Conservation (phyloP, 2,113 vertebrate genomes). For the Planiliza haematocheilus region DNA sequence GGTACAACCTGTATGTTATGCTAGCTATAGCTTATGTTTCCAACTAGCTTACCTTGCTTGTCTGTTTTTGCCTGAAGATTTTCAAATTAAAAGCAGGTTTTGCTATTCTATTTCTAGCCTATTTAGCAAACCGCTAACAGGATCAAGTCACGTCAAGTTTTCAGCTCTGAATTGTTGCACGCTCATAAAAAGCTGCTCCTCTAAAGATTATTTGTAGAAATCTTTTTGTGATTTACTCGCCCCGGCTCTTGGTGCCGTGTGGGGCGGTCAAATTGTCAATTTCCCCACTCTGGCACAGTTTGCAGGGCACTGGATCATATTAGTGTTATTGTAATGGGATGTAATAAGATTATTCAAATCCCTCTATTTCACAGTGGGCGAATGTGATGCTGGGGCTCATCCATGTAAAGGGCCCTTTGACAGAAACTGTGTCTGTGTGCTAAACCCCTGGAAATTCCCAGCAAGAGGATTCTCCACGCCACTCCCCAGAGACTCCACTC, state of each 20-base stretch:
- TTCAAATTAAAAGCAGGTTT: too few relatives aligned
- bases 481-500: constrained; percentile 70
- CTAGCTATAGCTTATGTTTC: too few relatives aligned
- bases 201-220: constrained; percentile 12
- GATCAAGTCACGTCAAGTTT: too few relatives aligned
- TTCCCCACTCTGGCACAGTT: constrained; percentile 41
- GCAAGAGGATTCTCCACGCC: constrained; percentile 81
- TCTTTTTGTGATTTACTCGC: constrained; percentile 6
- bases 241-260: neutral
- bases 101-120: too few relatives aligned
- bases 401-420: constrained; percentile 77
- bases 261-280: constrained; percentile 55
- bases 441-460: constrained; percentile 78
- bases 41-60: too few relatives aligned
- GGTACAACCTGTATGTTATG: too few relatives aligned
- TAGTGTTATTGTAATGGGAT: constrained; percentile 77
- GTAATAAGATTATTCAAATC: constrained; percentile 86
- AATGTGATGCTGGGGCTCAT: constrained; percentile 73
- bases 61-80: too few relatives aligned
- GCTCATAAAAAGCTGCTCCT: neutral
- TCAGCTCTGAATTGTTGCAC: constrained; percentile 9
- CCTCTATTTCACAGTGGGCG: constrained; percentile 77
- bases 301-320: constrained; percentile 74
- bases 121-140: too few relatives aligned
- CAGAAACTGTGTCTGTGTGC: constrained; percentile 73